Evolutionary conservation across 2,113 vertebrate genomes (phyloP).

Genomic region (Choloepus hoffmanni): DNA sequence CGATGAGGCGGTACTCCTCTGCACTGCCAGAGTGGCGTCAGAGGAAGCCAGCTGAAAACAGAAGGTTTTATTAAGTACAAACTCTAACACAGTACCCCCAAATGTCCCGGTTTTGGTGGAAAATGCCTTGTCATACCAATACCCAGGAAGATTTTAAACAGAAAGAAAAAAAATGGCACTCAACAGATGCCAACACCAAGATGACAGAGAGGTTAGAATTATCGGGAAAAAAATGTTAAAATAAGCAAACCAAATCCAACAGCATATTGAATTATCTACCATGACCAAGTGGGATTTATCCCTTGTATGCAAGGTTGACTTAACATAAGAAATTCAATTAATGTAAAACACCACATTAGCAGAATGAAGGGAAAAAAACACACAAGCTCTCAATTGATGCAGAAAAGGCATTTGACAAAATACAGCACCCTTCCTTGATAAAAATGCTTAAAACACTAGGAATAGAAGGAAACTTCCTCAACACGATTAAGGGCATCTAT

Average conservation of each 20-base stretch:
- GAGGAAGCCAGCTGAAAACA: not conserved
- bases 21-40: not conserved
- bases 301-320: too few relatives aligned
- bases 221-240: not conserved
- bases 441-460: too few relatives aligned
- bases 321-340: too few relatives aligned
- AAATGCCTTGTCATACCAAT: not conserved
- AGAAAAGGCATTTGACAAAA: too few relatives aligned
- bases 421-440: too few relatives aligned
- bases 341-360: too few relatives aligned
- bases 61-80: not conserved
- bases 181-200: not conserved
- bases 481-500: too few relatives aligned
- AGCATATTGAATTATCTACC: too few relatives aligned
- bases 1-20: accelerated
- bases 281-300: too few relatives aligned
- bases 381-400: too few relatives aligned
- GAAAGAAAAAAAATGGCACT: not conserved
- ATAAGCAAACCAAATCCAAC: not conserved
- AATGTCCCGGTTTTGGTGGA: not conserved
- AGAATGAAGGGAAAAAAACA: too few relatives aligned
- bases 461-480: too few relatives aligned
- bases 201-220: not conserved
- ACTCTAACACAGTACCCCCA: not conserved
- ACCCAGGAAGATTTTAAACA: not conserved